Conservation (phyloP, 92 coral and sea anemone species). For the Scolanthus callimorphus region DNA sequence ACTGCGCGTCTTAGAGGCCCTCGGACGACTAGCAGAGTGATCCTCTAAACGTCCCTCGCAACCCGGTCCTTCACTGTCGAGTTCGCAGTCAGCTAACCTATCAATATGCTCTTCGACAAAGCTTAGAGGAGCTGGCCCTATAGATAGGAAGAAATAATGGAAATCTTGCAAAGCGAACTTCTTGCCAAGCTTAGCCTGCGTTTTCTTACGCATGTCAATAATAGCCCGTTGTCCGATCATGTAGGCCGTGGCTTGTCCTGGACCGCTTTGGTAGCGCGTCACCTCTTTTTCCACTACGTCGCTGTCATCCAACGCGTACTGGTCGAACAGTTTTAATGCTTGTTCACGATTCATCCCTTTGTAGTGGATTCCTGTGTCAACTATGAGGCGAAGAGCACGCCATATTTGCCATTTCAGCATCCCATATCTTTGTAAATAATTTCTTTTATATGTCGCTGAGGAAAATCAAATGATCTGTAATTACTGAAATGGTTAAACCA, state of each 20-base stretch:
- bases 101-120: constrained; percentile 1
- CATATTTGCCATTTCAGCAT: constrained; percentile 97
- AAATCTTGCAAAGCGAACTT: background rate
- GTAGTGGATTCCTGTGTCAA: constrained; percentile 91
- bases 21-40: constrained; percentile 2
- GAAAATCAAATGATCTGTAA: too few species aligned
- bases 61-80: constrained; percentile 29
- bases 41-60: constrained; percentile 31
- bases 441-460: constrained; percentile 49
- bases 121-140: background rate
- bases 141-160: background rate
- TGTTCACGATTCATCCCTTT: constrained; percentile 82
- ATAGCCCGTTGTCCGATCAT: background rate
- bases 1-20: background rate
- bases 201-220: background rate
- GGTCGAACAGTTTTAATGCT: constrained; percentile 66
- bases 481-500: too few species aligned
- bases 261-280: background rate
- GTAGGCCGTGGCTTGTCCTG: background rate
- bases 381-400: constrained; percentile 95
- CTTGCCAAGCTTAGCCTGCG: background rate
- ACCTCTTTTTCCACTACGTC: constrained; percentile 50
- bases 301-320: constrained; percentile 92
- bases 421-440: constrained; percentile 65
- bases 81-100: constrained; percentile 50